Percentiles rank a stretch among this genome's conserved stretches.
These are phyloP conservation scores for Melinopterus prodromus DNA, from an alignment of 2,888 invertebrate genomes.

Conservation along the genomic window DNA sequence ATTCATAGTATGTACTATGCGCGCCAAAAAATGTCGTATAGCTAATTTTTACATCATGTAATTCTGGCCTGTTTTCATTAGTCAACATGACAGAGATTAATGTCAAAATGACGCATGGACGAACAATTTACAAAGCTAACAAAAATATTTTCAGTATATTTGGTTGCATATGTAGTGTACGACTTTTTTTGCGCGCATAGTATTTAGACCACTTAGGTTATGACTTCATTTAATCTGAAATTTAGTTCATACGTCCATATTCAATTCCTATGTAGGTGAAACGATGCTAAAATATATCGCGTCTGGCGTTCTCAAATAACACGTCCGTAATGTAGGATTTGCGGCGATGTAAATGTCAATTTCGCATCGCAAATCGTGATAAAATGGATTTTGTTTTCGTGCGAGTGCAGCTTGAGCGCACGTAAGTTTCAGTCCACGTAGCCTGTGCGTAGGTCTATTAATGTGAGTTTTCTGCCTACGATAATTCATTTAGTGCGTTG, in stretches of 20 bases:
- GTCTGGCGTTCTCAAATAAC: background rate
- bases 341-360: background rate
- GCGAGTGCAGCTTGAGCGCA: background rate
- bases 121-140: no score
- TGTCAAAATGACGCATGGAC: no score
- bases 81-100: no score
- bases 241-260: background rate
- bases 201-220: background rate
- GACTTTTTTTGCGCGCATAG: no score
- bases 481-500: constrained; percentile 4
- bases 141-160: no score
- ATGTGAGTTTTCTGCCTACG: background rate
- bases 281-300: background rate
- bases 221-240: background rate
- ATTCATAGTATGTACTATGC: no score
- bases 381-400: background rate
- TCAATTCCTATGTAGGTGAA: background rate
- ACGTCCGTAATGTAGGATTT: background rate
- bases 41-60: no score
- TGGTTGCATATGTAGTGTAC: no score
- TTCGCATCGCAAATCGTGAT: background rate
- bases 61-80: no score
- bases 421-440: background rate
- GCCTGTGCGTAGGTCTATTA: background rate
- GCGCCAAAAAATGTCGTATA: no score